Base-by-base conservation (phyloP, 2,113 vertebrate genomes). In the Myotis lucifugus region DNA sequence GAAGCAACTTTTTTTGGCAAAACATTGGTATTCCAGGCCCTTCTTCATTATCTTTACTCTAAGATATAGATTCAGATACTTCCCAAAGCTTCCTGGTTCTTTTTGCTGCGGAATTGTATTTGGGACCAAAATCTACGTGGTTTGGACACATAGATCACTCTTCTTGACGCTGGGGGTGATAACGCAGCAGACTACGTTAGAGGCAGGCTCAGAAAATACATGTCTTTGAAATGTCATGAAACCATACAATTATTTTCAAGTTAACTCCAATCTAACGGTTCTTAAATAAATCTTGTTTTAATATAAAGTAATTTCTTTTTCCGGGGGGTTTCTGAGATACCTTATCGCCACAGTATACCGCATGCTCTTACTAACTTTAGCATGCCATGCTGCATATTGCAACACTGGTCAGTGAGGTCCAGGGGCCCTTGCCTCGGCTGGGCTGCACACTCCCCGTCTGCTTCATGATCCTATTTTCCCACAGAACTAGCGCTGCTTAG, bases 181-280 rank as follows among this genome's bases (percentile, higher is more conserved):
- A 72, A 32, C 18, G 42, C 29, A 37, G 29, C 6, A 77, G 17
- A 32, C 76, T 21, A 76, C n/a, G 67, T 21, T 29, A 73, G 21
- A 64, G 85, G 9, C 42, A 86, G 13, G 50, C 34, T 61, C 56
- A 21, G 19, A 34, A 86, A 89, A 92, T 15, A 52, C 52, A 3
- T 1, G 70, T 77, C 61, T 89, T 48, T 15, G 4, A 92, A 46
- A 79, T 90, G 54, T 56, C 50, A 69, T 9, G n/a, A 29, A 56
- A 78, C 59, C 59, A 27, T 78, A 72, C 11, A n/a, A 48, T 69
- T 76, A 82, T 84, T 88, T 94, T 29, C 56, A 85, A 46, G 77
- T 84, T 59, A 84, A 78, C 34, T 82, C 17, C 27, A 34, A 27
- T 8, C 76, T 70, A 32, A 40, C 23, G n/a, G 14, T 59, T 79